A percentile compares a stretch with the other conserved stretches of the same genome.
These are phyloP conservation scores for Gastrophysa polygoni DNA, from an alignment of 2,888 invertebrate genomes.

Conservation along the genomic window DNA sequence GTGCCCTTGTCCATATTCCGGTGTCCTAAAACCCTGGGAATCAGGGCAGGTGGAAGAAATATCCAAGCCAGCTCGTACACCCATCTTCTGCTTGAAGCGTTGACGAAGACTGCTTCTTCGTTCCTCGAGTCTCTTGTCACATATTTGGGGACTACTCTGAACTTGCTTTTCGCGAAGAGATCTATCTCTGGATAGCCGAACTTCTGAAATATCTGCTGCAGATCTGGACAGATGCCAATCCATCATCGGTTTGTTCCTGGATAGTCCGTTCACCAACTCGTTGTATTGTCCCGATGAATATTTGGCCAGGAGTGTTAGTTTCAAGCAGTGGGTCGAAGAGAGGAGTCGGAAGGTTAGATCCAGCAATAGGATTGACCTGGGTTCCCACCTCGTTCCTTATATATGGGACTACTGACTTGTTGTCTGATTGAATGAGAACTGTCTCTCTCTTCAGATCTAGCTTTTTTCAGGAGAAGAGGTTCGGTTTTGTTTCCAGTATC, in stretches of 20 bases:
- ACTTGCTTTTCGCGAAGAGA: constrained; percentile 28
- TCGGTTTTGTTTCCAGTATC: constrained; percentile 17
- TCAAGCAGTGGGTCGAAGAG: not conserved
- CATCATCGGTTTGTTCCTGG: constrained; percentile 13
- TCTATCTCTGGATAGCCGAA: constrained; percentile 36
- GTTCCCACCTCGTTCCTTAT: constrained; percentile 21
- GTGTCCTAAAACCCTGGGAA: constrained; percentile 40
- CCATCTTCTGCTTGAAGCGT: constrained; percentile 37
- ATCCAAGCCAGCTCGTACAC: constrained; percentile 36
- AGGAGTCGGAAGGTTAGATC: not conserved
- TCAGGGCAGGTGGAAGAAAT: constrained; percentile 45
- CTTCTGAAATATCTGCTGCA: constrained; percentile 25
- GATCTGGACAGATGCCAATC: constrained; percentile 29
- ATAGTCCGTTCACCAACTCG: not conserved
- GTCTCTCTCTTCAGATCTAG: constrained; percentile 1
- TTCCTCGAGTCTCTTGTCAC: constrained; percentile 27
- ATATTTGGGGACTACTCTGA: constrained; percentile 28
- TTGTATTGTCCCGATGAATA: not conserved
- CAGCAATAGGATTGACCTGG: not conserved
- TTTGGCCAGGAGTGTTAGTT: not conserved
- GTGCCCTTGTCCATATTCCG: constrained; percentile 36
- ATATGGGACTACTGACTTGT: constrained; percentile 24
- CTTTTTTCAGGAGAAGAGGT: constrained; percentile 15
- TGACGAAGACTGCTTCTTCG: constrained; percentile 20
- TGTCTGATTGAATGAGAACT: constrained; percentile 26